Evolutionary conservation across 2,888 invertebrate species (phyloP).

Genomic region (Brenthis ino): DNA sequence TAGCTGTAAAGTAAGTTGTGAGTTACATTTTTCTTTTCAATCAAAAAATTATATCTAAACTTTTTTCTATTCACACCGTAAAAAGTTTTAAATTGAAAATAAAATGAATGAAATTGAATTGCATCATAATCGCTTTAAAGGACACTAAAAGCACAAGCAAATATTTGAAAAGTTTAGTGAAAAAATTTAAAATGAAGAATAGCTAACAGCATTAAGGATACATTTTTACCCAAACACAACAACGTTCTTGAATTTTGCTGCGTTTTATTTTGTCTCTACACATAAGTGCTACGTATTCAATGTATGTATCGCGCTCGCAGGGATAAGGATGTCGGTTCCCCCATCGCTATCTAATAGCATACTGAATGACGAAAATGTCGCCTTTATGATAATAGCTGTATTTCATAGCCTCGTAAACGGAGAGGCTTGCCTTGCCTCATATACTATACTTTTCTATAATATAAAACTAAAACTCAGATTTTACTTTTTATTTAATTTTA

Average conservation of each 20-base stretch:
- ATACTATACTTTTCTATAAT: constrained; percentile 23
- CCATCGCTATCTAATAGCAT: constrained; percentile 42
- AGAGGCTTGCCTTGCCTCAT: constrained; percentile 23
- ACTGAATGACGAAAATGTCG: constrained; percentile 67
- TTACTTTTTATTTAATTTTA: neutral
- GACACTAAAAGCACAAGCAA: neutral
- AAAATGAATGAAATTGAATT: too few relatives aligned
- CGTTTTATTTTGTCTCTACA: constrained; percentile 22
- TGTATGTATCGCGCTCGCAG: constrained; percentile 10
- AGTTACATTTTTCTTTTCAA: too few relatives aligned
- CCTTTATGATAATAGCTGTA: constrained; percentile 74
- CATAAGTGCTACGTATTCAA: constrained; percentile 9
- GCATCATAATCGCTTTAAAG: neutral
- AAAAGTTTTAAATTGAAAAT: too few relatives aligned
- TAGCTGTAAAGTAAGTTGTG: too few relatives aligned
- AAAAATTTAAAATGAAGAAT: too few relatives aligned
- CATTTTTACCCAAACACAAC: constrained; percentile 7
- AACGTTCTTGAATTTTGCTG: constrained; percentile 14
- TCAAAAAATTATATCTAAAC: too few relatives aligned
- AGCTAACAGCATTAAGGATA: constrained; percentile 3
- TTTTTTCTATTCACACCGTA: too few relatives aligned
- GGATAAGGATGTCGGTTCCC: constrained; percentile 31
- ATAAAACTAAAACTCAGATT: neutral
- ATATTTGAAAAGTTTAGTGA: neutral
- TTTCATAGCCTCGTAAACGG: constrained; percentile 67